phyloP scores from a whole-genome alignment of 2,113 vertebrate species.

The Lophius piscatorius region DNA sequence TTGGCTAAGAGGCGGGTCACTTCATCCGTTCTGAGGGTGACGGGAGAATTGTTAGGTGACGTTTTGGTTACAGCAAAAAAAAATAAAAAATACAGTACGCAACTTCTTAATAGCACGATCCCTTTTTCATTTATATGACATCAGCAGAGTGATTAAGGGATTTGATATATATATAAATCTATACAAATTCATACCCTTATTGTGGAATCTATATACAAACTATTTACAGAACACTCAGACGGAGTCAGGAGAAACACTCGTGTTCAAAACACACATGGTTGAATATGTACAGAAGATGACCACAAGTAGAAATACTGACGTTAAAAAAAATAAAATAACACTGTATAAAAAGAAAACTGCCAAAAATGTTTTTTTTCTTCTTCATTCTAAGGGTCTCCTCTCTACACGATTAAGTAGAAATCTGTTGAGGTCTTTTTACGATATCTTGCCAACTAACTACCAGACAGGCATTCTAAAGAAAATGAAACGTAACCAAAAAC shows the following conservation, averaged over 20 bases:
- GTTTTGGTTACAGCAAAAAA: slow-evolving; percentile 52
- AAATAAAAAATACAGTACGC: slow-evolving; percentile 32
- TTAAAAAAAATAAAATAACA: slow-evolving; percentile 62
- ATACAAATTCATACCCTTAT: slow-evolving; percentile 44
- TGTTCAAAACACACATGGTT: slow-evolving; percentile 17
- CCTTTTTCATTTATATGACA: slow-evolving; percentile 42
- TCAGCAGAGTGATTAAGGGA: slow-evolving; percentile 38
- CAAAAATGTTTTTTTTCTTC: too few relatives aligned
- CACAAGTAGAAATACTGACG: slow-evolving; percentile 41
- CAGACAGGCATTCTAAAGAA: too few relatives aligned
- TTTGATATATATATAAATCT: slow-evolving; percentile 40
- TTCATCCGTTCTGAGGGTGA: too few relatives aligned
- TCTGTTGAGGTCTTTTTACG: too few relatives aligned
- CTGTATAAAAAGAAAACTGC: too few relatives aligned
- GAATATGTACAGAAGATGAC: slow-evolving; percentile 60
- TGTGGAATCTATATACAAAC: slow-evolving; percentile 33
- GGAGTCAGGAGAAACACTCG: not conserved
- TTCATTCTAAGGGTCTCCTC: too few relatives aligned
- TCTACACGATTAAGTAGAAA: too few relatives aligned
- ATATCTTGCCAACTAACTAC: too few relatives aligned
- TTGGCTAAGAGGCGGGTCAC: slow-evolving; percentile 3
- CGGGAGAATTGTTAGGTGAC: too few relatives aligned
- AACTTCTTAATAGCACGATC: slow-evolving; percentile 30
- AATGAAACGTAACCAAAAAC: too few relatives aligned
- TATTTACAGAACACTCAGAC: slow-evolving; percentile 38